These are phyloP conservation scores for Thumatha senex DNA, from an alignment of 2,888 invertebrate species.

Conservation along the genomic window DNA sequence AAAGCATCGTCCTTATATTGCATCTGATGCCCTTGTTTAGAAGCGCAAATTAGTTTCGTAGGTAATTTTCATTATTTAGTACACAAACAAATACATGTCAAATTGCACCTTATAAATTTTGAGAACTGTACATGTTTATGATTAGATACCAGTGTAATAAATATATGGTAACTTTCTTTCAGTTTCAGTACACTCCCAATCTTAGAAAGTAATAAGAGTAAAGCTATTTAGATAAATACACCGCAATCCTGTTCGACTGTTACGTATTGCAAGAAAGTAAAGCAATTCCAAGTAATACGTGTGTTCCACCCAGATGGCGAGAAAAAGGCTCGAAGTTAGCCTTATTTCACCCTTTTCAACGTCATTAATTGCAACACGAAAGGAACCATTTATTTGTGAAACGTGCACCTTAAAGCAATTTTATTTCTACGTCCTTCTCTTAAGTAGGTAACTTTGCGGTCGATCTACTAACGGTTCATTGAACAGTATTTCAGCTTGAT, in stretches of 20 bases:
- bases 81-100: too few species aligned
- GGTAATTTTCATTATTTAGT: too few species aligned
- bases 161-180: too few species aligned
- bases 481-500: constrained; percentile 53
- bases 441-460: constrained; percentile 45
- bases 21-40: too few species aligned
- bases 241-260: not conserved
- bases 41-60: too few species aligned
- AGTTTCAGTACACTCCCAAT: too few species aligned
- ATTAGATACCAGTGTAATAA: too few species aligned
- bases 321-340: constrained; percentile 35
- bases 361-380: constrained; percentile 51
- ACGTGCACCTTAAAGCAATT: constrained; percentile 45
- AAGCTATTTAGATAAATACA: too few species aligned
- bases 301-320: constrained; percentile 25
- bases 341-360: constrained; percentile 42
- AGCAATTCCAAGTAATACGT: constrained; percentile 34
- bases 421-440: constrained; percentile 39
- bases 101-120: too few species aligned
- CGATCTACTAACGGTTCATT: constrained; percentile 54
- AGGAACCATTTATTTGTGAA: constrained; percentile 45
- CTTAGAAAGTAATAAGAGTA: too few species aligned
- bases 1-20: too few species aligned
- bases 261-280: constrained; percentile 29
- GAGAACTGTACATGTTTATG: too few species aligned